phyloP scores from a whole-genome alignment of 2,797 vertebrate genomes.

The Graptemys geographica region DNA sequence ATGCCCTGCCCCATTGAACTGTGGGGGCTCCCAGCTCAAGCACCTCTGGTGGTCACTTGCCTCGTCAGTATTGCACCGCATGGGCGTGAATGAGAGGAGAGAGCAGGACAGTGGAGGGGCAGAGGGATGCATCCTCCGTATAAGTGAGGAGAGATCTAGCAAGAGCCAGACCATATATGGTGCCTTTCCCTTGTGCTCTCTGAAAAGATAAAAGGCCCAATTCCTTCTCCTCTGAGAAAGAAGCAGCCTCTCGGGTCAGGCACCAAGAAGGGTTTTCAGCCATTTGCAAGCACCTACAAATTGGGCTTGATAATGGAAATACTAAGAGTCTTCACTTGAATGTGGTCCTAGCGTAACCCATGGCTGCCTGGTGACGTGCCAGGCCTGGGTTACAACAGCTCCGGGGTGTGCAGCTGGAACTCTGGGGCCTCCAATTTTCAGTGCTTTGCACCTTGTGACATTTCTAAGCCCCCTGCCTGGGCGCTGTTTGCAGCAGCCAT shows the following conservation, averaged over 20 bases:
- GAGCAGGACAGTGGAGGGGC: not conserved
- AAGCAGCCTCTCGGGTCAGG: not conserved
- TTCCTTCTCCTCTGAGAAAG: not conserved
- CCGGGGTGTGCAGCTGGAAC: not conserved
- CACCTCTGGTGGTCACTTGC: too few species aligned
- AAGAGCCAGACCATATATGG: not conserved
- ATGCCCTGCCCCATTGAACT: too few species aligned
- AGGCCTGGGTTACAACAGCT: not conserved
- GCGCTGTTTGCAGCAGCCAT: not conserved
- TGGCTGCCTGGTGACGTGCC: too few species aligned
- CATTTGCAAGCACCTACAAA: not conserved
- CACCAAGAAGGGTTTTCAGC: not conserved
- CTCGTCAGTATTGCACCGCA: not conserved
- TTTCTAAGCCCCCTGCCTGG: not conserved
- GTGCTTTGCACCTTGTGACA: not conserved
- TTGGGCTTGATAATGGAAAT: not conserved
- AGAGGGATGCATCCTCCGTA: not conserved
- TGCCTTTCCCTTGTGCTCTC: not conserved
- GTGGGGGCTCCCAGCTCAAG: not conserved
- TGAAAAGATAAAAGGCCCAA: not conserved
- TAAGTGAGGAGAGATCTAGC: too few species aligned
- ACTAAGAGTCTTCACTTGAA: not conserved
- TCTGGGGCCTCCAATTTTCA: not conserved
- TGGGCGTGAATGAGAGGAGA: not conserved
- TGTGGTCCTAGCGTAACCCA: too few species aligned